Base-by-base conservation (phyloP, 2,797 vertebrate genomes). In the Acanthornis magna region DNA sequence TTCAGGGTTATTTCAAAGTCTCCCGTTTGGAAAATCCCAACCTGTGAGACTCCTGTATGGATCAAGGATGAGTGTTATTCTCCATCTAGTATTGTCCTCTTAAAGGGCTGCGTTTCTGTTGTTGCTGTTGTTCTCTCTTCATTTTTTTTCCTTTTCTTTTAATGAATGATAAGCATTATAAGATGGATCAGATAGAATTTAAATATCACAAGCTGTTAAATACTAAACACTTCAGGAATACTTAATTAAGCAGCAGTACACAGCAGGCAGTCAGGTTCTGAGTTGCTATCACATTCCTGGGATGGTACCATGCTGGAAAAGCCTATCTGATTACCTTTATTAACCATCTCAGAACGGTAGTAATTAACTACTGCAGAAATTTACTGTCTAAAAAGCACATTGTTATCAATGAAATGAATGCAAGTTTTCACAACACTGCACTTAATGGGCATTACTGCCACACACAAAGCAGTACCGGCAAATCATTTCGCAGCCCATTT, bases 311-410 rank as follows among this genome's bases (percentile, higher is more conserved):
- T 0, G 1, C 83, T 88, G 75, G 83, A 95, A 94, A 94, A 95
- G 50, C 79, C 83, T 5, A 5, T 86, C 61, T 96, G 92, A 93
- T 96, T 95, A 95, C 89, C 63, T 93, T 95, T 95, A 93, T 95
- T 96, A 93, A 80, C 80, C 76, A 93, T 54, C 82, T 91, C 91
- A 79, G 75, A 95, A 60, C 6, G 18, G 66, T 53, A 80, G 40
- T 89, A 95, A 97, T 96, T 96, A 96, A 89, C 58, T 79, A 18
- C 60, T 78, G 78, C 43, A 82, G 93, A 91, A 93, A 95, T 76
- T 58, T 79, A 66, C 80, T 91, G 75, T 71, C 80, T 72, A 54
- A 93, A 94, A 94, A 88, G 32, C 76, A 58, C 89, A 79, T 42
- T 95, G 77, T 94, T 96, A 74, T 91, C 85, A 82, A 70, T 66